These are phyloP conservation scores for Amblyraja radiata DNA, from an alignment of 2,797 vertebrate genomes.

Conservation along the genomic window DNA sequence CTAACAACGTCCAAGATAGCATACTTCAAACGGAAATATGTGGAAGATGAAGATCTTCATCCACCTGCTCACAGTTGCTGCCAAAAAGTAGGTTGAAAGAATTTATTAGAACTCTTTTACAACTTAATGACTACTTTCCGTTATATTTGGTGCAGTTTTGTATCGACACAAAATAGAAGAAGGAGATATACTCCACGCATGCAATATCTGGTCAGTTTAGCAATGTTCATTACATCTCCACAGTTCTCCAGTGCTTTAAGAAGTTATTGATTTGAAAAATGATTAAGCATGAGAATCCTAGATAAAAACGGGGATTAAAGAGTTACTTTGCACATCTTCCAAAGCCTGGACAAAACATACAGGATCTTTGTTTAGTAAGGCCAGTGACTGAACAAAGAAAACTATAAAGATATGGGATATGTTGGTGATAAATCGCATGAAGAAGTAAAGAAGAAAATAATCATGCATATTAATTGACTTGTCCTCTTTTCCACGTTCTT, in stretches of 20 bases:
- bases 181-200: neutral
- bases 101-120: neutral
- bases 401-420: too few species aligned
- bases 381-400: neutral
- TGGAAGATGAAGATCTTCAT: slow-evolving; percentile 81
- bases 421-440: too few species aligned
- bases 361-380: neutral
- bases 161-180: neutral
- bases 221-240: neutral
- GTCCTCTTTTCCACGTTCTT: neutral
- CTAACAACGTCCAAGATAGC: slow-evolving; percentile 79
- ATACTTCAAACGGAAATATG: slow-evolving; percentile 94
- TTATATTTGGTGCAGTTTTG: neutral
- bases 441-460: neutral
- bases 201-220: neutral
- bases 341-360: neutral
- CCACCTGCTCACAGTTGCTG: slow-evolving; percentile 78
- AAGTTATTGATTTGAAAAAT: neutral
- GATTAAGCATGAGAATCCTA: neutral
- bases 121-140: neutral
- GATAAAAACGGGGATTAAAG: neutral
- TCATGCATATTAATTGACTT: neutral
- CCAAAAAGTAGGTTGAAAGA: slow-evolving; percentile 70
- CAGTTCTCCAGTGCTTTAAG: neutral
- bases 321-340: neutral